Evolutionary conservation across 2,113 vertebrate species (phyloP).

Genomic region (Equus przewalskii): DNA sequence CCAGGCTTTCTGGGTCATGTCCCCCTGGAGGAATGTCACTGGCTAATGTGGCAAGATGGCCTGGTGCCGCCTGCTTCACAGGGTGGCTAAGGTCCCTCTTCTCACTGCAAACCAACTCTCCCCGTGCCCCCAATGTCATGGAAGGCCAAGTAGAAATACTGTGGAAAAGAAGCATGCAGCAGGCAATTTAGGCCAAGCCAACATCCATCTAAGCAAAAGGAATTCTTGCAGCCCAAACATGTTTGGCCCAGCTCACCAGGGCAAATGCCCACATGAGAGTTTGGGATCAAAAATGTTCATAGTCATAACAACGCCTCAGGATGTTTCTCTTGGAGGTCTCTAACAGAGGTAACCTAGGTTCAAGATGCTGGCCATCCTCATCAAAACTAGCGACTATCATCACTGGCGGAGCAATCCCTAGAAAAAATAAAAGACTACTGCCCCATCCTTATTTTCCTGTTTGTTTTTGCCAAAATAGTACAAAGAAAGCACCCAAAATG

Average conservation of each 20-base stretch:
- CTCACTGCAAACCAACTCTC: background rate
- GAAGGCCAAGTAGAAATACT: background rate
- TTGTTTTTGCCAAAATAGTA: background rate
- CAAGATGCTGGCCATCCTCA: background rate
- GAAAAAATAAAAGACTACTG: background rate
- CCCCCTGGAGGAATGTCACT: background rate
- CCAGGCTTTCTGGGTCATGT: conserved; percentile 45
- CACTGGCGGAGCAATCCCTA: background rate
- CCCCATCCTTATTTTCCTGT: background rate
- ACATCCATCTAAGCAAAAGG: background rate
- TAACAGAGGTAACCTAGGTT: background rate
- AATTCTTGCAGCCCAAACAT: background rate
- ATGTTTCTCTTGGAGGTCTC: background rate
- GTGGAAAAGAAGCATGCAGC: background rate
- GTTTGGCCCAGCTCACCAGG: background rate
- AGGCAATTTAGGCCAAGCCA: background rate
- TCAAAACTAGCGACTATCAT: background rate
- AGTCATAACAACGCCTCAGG: background rate
- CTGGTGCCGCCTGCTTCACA: background rate
- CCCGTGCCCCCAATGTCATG: rapidly evolving
- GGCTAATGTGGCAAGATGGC: background rate
- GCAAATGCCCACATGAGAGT: background rate
- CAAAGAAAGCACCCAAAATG: background rate
- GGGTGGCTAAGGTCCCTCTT: background rate
- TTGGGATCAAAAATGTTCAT: background rate